A percentile compares a stretch with the other conserved stretches of the same genome.
Evolutionary conservation across 2,888 invertebrate species (phyloP).

Genomic region (Pandemis cinnamomeana): DNA sequence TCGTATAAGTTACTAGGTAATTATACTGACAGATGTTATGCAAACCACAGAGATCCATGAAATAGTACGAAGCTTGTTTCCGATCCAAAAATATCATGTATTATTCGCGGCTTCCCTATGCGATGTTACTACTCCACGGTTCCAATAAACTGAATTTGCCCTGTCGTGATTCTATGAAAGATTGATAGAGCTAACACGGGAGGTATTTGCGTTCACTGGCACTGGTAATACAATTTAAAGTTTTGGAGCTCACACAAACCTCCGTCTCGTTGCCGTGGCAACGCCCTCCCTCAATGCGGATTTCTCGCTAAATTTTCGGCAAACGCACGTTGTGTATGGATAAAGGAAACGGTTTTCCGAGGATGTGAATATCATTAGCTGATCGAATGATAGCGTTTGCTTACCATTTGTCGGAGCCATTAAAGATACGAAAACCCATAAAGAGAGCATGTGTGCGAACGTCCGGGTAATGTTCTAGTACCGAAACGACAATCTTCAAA

Average conservation of each 20-base stretch:
- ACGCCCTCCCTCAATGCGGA: constrained; percentile 68
- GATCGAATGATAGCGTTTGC: constrained; percentile 60
- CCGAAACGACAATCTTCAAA: neutral
- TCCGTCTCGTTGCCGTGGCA: constrained; percentile 76
- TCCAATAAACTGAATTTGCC: constrained; percentile 47
- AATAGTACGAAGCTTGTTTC: neutral
- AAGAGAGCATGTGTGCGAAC: constrained; percentile 12
- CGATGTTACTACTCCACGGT: constrained; percentile 3
- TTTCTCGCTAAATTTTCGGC: constrained; percentile 73
- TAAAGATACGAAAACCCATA: constrained; percentile 50
- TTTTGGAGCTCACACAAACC: constrained; percentile 81
- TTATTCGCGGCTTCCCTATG: neutral
- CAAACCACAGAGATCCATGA: neutral
- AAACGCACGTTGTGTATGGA: constrained; percentile 75
- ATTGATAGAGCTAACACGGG: constrained; percentile 58
- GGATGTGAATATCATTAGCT: constrained; percentile 81
- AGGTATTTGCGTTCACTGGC: constrained; percentile 68
- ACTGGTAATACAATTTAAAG: constrained; percentile 82
- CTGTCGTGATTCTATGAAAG: constrained; percentile 51
- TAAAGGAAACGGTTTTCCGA: constrained; percentile 80
- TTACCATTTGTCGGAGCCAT: constrained; percentile 58
- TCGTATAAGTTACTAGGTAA: no score
- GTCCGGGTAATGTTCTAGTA: constrained; percentile 13
- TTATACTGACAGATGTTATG: no score
- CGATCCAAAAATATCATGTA: neutral